phyloP scores from a whole-genome alignment of 2,888 invertebrate genomes.

The Eupithecia insigniata region DNA sequence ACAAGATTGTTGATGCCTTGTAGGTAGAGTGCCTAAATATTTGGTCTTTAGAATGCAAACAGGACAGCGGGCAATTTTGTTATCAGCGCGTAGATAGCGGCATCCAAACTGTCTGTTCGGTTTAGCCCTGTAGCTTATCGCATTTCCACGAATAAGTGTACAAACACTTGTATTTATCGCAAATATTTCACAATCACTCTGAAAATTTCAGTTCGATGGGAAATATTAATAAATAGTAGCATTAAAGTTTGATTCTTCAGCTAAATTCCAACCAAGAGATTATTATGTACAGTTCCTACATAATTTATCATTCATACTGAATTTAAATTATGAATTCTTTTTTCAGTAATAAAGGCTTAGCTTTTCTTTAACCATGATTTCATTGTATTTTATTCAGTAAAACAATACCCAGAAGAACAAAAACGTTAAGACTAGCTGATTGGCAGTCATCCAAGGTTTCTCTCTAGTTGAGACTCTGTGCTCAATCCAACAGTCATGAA shows the following conservation, averaged over 20 bases:
- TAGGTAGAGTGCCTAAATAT: conserved; percentile 5
- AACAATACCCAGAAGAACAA: conserved; percentile 38
- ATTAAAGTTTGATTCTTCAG: background rate
- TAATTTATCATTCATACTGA: background rate
- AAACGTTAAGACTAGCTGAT: conserved; percentile 51
- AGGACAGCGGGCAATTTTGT: conserved; percentile 53
- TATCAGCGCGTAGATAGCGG: conserved; percentile 72
- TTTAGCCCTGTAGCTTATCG: conserved; percentile 63
- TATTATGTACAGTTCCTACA: background rate
- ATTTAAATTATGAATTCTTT: background rate
- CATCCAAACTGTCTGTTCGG: conserved; percentile 71
- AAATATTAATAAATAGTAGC: background rate
- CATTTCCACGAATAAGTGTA: conserved; percentile 74
- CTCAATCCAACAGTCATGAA: conserved; percentile 30
- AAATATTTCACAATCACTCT: conserved; percentile 69
- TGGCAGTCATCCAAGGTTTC: conserved; percentile 71
- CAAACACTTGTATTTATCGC: conserved; percentile 78
- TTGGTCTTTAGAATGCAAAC: conserved; percentile 40
- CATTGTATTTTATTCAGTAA: conserved; percentile 27
- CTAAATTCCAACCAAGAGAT: background rate
- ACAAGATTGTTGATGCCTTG: background rate
- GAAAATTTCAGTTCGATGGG: conserved; percentile 45
- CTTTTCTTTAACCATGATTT: conserved; percentile 5
- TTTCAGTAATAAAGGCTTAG: background rate
- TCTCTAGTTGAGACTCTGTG: conserved; percentile 48